Conservation (phyloP, 2,888 invertebrate species). For the Hypomecis atomaria region DNA sequence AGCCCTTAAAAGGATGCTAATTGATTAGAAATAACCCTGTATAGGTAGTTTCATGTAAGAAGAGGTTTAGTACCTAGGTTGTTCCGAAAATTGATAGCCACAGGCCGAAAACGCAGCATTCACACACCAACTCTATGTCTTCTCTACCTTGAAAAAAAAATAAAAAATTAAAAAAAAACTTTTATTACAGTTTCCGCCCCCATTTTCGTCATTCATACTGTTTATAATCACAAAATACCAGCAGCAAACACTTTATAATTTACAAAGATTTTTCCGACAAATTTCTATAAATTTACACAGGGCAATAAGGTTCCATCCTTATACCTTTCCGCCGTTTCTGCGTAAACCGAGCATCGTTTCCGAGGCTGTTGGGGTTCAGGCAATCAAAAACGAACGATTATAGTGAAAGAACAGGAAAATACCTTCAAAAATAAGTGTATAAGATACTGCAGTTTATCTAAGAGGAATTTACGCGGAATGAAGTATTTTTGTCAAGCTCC, state of each 20-base stretch:
- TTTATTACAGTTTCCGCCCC: too few species aligned
- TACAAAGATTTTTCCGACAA: conserved; percentile 7
- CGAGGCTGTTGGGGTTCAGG: not conserved
- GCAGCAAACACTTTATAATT: not conserved
- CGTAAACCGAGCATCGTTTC: not conserved
- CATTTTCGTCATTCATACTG: too few species aligned
- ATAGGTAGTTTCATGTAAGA: too few species aligned
- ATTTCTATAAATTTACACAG: conserved; percentile 7
- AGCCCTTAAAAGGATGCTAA: too few species aligned
- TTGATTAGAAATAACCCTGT: too few species aligned
- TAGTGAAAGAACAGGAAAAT: conserved; percentile 7
- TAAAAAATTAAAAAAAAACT: too few species aligned
- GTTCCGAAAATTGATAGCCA: too few species aligned
- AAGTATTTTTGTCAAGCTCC: not conserved
- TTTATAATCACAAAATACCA: not conserved
- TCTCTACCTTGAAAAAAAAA: too few species aligned
- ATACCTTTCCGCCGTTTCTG: not conserved
- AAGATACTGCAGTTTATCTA: not conserved
- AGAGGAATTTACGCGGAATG: not conserved
- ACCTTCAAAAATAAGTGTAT: not conserved
- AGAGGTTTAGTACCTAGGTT: too few species aligned
- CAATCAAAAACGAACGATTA: conserved; percentile 10
- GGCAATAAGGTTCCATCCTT: conserved; percentile 5
- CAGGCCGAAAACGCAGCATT: too few species aligned
- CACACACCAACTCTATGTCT: too few species aligned